Base-by-base conservation (phyloP, 2,888 invertebrate species). In the Thymelicus acteon region DNA sequence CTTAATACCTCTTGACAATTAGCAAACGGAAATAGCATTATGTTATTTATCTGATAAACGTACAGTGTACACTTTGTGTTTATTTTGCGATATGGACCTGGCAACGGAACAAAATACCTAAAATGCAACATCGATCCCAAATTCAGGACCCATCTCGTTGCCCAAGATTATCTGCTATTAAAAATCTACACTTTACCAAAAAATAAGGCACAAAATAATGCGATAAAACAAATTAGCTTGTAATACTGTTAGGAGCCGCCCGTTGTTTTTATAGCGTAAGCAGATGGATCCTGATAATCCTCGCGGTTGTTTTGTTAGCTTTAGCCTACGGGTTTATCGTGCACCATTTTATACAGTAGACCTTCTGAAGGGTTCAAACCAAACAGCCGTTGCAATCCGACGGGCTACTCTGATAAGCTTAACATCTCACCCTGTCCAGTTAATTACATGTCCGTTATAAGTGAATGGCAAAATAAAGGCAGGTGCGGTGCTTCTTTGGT, bases 201-300 rank as follows among this genome's bases (percentile, higher is more conserved):
- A 52, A 54, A 54, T 24, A 24, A 54, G 2, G 54, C 5, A 24
- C 24, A 24, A 24, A 24, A 54, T 54, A 54, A 24, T 24, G 1
- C 54, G 54, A 12, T 24, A 19, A 61, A 68, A 68, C 44, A 61
- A 68, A 61, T 68, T 67, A 67, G 40, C 24, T 40, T 67, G 60
- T 61, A 61, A 67, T 67, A 44, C 44, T 40, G 61, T 67, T 61
- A 40, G 62, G 37, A 37, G 67, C 60, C 60, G 60, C 52, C 67
- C 67, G 67, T 39, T 67, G 67, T 67, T 67, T 67, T 67, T 67
- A 61, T 67, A 44, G 61, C 67, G 31, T 67, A 67, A 67, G 67
- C 67, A 52, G 67, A 67, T 52, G 61, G 61, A 61, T 60, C 61
- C 44, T 54, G 52, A 67, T 67, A 52, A 67, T 67, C 67, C 61